phyloP scores from a whole-genome alignment of 2,113 vertebrate species.

The Rhizomys pruinosus region DNA sequence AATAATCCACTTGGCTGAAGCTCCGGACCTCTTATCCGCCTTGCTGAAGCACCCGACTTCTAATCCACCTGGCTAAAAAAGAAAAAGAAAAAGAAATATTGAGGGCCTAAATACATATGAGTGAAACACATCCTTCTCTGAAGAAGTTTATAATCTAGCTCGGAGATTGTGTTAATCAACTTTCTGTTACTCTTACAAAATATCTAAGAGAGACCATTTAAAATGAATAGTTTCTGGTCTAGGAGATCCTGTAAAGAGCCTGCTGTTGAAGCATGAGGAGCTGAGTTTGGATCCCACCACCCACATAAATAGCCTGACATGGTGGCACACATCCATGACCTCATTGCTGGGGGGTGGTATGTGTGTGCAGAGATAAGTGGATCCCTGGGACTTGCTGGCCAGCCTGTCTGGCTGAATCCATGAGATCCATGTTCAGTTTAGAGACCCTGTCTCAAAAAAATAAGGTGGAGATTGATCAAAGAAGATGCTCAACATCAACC shows the following conservation, averaged over 20 bases:
- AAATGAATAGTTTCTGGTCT: not conserved
- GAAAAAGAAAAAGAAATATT: too few species aligned
- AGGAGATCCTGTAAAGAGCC: not conserved
- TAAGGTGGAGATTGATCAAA: not conserved
- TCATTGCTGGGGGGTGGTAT: not conserved
- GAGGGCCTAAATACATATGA: conserved; percentile 9
- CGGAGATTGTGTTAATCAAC: not conserved
- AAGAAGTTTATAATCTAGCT: conserved; percentile 35
- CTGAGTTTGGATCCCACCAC: not conserved
- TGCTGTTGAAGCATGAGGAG: not conserved
- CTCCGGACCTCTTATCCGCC: too few species aligned
- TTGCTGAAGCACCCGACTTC: too few species aligned
- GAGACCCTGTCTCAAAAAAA: not conserved
- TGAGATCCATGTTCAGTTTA: not conserved
- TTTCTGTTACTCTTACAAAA: not conserved
- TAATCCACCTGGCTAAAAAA: too few species aligned
- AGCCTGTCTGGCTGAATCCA: not conserved
- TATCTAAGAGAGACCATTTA: not conserved
- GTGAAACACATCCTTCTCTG: not conserved
- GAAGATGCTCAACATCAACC: not conserved
- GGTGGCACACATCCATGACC: too few species aligned
- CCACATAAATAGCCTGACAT: not conserved
- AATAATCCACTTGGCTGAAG: too few species aligned
- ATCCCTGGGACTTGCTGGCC: not conserved
- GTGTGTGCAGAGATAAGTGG: too few species aligned